These are phyloP conservation scores for Serinus canaria DNA, from an alignment of 2,113 vertebrate genomes.

Conservation along the genomic window DNA sequence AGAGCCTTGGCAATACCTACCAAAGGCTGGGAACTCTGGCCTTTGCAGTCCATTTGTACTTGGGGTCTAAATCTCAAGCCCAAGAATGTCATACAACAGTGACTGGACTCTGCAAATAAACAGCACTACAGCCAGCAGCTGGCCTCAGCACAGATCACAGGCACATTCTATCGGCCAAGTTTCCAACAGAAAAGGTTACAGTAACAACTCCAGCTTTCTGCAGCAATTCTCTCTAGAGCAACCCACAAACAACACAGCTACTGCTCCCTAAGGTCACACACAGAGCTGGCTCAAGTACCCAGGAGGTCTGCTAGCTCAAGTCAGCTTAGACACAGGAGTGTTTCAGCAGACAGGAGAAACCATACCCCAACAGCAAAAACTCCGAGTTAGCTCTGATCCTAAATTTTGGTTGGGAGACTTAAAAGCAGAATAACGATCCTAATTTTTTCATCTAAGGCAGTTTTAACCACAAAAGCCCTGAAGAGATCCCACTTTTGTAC, in stretches of 20 bases:
- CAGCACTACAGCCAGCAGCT: neutral
- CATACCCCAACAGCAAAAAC: neutral
- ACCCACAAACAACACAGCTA: neutral
- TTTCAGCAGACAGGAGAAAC: neutral
- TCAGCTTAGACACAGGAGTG: neutral
- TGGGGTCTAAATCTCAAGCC: neutral
- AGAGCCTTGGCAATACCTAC: neutral
- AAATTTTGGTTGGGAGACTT: neutral
- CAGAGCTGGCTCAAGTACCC: neutral
- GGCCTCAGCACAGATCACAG: neutral
- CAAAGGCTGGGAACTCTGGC: neutral
- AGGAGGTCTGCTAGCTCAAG: neutral
- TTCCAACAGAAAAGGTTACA: neutral
- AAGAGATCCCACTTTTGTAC: neutral
- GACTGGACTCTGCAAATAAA: neutral
- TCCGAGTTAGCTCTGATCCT: neutral
- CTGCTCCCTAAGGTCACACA: neutral
- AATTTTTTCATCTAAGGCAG: neutral
- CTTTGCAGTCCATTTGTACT: neutral
- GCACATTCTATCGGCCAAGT: fast-evolving
- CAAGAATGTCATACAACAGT: neutral
- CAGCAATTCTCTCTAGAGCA: neutral
- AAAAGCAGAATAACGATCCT: neutral
- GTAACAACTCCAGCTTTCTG: neutral
- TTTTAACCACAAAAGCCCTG: neutral